Evolutionary conservation across 2,888 invertebrate genomes (phyloP).

Genomic region (Aspidiotus rigidus): DNA sequence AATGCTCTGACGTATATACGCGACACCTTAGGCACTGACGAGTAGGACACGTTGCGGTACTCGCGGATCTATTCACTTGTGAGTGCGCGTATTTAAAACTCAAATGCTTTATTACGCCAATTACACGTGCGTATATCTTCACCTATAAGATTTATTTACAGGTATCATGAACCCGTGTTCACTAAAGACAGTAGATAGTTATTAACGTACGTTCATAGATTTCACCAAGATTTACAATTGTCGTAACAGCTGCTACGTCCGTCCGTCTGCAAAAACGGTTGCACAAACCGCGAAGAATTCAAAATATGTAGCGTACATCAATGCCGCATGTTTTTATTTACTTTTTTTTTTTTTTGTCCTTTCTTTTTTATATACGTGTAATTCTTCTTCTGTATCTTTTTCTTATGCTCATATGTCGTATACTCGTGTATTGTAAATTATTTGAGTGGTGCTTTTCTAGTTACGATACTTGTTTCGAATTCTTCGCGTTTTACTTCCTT

Average conservation of each 20-base stretch:
- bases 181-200: too few relatives aligned
- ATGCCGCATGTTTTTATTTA: conserved; percentile 18
- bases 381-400: background rate
- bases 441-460: conserved; percentile 25
- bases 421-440: conserved; percentile 9
- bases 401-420: background rate
- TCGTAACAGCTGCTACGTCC: background rate
- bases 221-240: background rate
- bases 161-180: too few relatives aligned
- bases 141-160: too few relatives aligned
- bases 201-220: background rate
- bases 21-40: too few relatives aligned
- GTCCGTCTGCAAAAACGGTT: conserved; percentile 17
- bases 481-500: conserved; percentile 30
- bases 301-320: conserved; percentile 11
- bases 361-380: background rate
- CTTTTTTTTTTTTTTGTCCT: background rate
- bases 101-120: too few relatives aligned
- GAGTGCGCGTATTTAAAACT: too few relatives aligned
- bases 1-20: too few relatives aligned
- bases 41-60: too few relatives aligned
- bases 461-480: conserved; percentile 32
- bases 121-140: too few relatives aligned
- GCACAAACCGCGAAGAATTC: conserved; percentile 19
- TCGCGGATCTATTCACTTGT: too few relatives aligned